Percentiles rank a stretch among this genome's conserved stretches.
phyloP scores from a whole-genome alignment of 2,888 invertebrate species.

The Cephalotes varians region DNA sequence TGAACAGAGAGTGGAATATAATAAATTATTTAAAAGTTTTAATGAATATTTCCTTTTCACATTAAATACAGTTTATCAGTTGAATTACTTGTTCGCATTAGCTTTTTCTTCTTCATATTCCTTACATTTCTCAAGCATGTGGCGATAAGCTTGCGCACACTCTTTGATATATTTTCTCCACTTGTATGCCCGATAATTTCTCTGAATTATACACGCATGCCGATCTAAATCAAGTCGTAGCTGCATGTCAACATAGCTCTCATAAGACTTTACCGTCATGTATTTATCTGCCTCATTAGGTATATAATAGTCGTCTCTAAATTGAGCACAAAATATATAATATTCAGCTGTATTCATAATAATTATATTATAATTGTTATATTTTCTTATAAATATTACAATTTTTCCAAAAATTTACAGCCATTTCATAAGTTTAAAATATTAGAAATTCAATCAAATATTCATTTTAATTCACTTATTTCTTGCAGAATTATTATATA shows the following conservation, averaged over 20 bases:
- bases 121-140: constrained; percentile 87
- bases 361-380: constrained; percentile 42
- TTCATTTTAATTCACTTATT: neutral
- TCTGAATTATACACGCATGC: constrained; percentile 88
- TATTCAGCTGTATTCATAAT: neutral
- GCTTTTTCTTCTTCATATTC: constrained; percentile 85
- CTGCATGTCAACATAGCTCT: constrained; percentile 89
- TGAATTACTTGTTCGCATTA: constrained; percentile 60
- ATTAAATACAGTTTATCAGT: neutral
- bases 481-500: neutral
- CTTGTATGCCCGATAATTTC: constrained; percentile 88
- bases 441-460: neutral
- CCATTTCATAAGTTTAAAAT: neutral
- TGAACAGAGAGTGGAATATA: too few species aligned
- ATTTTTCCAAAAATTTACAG: neutral
- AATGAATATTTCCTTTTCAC: neutral
- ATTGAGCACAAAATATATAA: neutral
- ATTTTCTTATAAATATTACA: constrained; percentile 13
- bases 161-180: constrained; percentile 86
- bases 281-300: constrained; percentile 89
- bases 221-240: constrained; percentile 85
- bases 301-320: constrained; percentile 87
- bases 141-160: constrained; percentile 87
- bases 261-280: constrained; percentile 88
- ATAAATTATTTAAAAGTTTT: neutral